phyloP scores from a whole-genome alignment of 2,797 vertebrate species.

The Coilia nasus region DNA sequence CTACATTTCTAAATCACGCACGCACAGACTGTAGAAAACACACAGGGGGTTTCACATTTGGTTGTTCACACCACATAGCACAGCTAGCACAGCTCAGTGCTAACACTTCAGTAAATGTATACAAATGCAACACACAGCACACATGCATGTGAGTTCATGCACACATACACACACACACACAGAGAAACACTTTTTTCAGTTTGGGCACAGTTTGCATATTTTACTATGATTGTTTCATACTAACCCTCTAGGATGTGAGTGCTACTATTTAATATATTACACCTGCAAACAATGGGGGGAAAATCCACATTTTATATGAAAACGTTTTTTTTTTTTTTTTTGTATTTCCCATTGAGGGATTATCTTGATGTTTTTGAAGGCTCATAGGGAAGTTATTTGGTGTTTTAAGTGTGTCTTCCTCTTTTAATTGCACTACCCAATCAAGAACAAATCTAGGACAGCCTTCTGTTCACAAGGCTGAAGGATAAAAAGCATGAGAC shows the following conservation, averaged over 20 bases:
- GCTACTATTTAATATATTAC: conserved; percentile 57
- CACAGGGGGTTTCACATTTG: too few relatives aligned
- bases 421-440: conserved; percentile 42
- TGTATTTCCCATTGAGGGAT: conserved; percentile 31
- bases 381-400: conserved; percentile 30
- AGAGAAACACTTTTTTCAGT: neutral
- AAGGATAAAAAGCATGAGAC: conserved; percentile 44
- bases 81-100: too few relatives aligned
- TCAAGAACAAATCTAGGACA: conserved; percentile 2
- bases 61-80: too few relatives aligned
- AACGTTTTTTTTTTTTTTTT: neutral
- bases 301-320: neutral
- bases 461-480: conserved; percentile 7
- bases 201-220: neutral
- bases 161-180: neutral
- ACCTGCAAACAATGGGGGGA: conserved; percentile 24
- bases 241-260: conserved; percentile 45
- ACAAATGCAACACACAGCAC: neutral
- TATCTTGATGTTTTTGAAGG: conserved; percentile 46
- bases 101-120: too few relatives aligned
- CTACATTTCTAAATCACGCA: conserved; percentile 46
- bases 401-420: conserved; percentile 40
- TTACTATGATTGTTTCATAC: conserved; percentile 41
- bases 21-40: neutral
- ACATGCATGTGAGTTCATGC: neutral